These are phyloP conservation scores for Xylocopa sonorina DNA, from an alignment of 1,140 invertebrate genomes.

Conservation along the genomic window DNA sequence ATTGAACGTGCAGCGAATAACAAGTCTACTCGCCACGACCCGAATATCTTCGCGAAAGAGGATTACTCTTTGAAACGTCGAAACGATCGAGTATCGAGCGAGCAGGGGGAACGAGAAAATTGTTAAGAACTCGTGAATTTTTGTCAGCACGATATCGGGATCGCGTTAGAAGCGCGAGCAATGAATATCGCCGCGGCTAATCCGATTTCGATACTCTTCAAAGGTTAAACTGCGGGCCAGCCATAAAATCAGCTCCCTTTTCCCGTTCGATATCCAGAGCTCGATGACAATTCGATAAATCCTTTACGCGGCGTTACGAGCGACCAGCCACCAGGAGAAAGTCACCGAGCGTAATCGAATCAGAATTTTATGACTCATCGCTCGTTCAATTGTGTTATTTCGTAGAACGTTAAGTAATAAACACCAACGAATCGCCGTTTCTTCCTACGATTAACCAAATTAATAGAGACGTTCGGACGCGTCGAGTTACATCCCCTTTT, in stretches of 20 bases:
- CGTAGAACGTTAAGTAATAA: constrained; percentile 41
- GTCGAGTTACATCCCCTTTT: background rate
- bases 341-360: constrained; percentile 45
- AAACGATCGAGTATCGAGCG: constrained; percentile 1
- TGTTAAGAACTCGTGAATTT: background rate
- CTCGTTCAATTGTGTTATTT: constrained; percentile 38
- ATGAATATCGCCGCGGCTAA: constrained; percentile 6
- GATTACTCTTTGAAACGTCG: constrained; percentile 31
- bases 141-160: background rate
- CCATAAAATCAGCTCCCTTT: constrained; percentile 24
- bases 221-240: constrained; percentile 7
- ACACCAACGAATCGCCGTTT: constrained; percentile 19
- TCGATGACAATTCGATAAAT: constrained; percentile 48
- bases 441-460: background rate
- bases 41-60: constrained; percentile 40
- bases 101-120: background rate
- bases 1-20: constrained; percentile 46
- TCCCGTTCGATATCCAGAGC: background rate
- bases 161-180: background rate
- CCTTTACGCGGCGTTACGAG: constrained; percentile 38
- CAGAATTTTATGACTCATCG: constrained; percentile 55
- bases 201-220: constrained; percentile 36
- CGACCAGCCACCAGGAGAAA: constrained; percentile 29
- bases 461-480: background rate
- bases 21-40: constrained; percentile 22